Conservation (phyloP, 1,140 invertebrate genomes). For the Aphaenogaster rudis region DNA sequence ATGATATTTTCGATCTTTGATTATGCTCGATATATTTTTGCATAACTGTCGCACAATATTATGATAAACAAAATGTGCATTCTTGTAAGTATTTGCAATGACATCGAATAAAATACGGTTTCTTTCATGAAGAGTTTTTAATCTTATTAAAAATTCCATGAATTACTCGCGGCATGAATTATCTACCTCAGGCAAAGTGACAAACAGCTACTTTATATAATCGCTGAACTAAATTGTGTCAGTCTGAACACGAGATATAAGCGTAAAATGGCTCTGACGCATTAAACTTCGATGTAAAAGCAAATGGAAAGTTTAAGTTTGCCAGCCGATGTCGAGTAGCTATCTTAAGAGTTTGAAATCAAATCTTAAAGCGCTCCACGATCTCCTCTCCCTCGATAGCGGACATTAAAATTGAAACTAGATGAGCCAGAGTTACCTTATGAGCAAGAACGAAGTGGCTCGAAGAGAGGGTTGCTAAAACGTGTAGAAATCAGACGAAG, state of each 20-base stretch:
- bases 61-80: conserved; percentile 2
- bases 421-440: conserved; percentile 4
- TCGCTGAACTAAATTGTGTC: conserved; percentile 36
- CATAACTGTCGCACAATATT: not conserved
- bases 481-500: conserved; percentile 49
- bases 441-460: not conserved
- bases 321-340: conserved; percentile 42
- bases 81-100: not conserved
- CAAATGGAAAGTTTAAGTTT: conserved; percentile 59
- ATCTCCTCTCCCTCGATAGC: not conserved
- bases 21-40: not conserved
- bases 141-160: conserved; percentile 58
- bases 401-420: conserved; percentile 57
- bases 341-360: conserved; percentile 53
- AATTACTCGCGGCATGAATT: conserved; percentile 39
- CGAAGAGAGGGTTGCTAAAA: not conserved
- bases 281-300: conserved; percentile 53
- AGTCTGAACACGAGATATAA: conserved; percentile 1
- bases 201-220: conserved; percentile 43
- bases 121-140: not conserved
- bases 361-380: conserved; percentile 46
- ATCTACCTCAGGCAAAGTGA: conserved; percentile 14
- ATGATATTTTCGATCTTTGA: not conserved
- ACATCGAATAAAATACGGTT: conserved; percentile 3
- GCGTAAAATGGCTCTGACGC: conserved; percentile 22